These are phyloP conservation scores for Tuta absoluta DNA, from an alignment of 2,888 invertebrate genomes.

Conservation along the genomic window DNA sequence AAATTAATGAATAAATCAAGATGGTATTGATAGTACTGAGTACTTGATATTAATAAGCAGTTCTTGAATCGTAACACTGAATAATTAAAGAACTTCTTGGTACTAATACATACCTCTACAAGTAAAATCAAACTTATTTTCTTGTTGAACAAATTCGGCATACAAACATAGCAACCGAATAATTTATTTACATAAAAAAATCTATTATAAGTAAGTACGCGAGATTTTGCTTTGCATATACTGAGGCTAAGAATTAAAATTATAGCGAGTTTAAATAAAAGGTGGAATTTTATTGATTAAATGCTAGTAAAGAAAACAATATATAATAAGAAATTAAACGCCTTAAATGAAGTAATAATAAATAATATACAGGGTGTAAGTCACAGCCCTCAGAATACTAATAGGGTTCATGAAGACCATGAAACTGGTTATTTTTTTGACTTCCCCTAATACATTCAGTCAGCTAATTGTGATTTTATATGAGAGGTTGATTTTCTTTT, in stretches of 20 bases:
- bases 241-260: neutral
- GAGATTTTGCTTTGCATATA: conserved; percentile 31
- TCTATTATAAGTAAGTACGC: conserved; percentile 45
- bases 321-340: no score
- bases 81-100: neutral
- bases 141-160: conserved; percentile 42
- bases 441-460: no score
- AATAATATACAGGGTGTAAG: no score
- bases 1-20: no score
- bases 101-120: conserved; percentile 35
- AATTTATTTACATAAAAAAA: conserved; percentile 57
- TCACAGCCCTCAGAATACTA: no score
- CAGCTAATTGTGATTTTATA: no score
- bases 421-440: no score
- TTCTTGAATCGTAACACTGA: neutral
- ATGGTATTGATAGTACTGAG: no score
- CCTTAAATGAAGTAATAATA: no score
- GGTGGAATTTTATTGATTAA: neutral
- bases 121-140: conserved; percentile 47
- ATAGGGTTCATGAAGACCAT: no score
- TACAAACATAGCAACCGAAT: conserved; percentile 47
- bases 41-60: neutral
- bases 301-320: neutral
- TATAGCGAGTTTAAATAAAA: neutral
- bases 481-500: no score